phyloP scores from a whole-genome alignment of 2,113 vertebrate genomes.

The Pelodiscus sinensis region DNA sequence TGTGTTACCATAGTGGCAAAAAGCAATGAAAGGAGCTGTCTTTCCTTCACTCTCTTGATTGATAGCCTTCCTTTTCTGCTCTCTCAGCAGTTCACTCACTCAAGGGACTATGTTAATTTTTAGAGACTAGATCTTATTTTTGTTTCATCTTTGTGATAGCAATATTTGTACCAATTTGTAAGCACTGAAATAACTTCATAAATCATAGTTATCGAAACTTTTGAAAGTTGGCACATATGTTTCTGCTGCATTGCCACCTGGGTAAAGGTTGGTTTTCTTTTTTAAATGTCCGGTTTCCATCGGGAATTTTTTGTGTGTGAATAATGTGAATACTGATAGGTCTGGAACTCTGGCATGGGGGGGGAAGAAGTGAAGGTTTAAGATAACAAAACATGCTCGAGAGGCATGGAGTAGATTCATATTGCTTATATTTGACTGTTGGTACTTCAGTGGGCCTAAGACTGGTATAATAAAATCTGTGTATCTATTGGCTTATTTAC shows the following conservation, averaged over 20 bases:
- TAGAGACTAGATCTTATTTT: slow-evolving; percentile 1
- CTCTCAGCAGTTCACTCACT: background rate
- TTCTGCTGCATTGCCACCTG: slow-evolving; percentile 21
- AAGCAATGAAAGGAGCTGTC: background rate
- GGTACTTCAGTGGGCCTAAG: slow-evolving; percentile 19
- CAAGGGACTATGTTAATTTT: background rate
- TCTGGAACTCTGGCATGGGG: background rate
- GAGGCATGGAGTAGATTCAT: background rate
- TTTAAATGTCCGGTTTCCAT: slow-evolving; percentile 17
- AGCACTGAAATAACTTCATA: slow-evolving; percentile 21
- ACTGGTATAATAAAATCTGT: background rate
- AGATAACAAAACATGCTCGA: background rate
- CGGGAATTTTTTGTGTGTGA: background rate
- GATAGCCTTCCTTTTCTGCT: slow-evolving; percentile 9
- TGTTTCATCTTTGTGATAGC: background rate
- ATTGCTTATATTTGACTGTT: slow-evolving; percentile 21
- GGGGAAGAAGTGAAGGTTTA: background rate
- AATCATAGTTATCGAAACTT: slow-evolving; percentile 47
- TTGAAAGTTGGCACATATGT: background rate
- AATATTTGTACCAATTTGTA: slow-evolving; percentile 47
- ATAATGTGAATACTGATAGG: background rate
- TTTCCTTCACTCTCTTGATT: background rate
- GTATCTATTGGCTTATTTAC: background rate
- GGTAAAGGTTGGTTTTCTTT: slow-evolving; percentile 27
- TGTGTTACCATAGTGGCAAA: background rate